Percentiles rank a stretch among this genome's conserved stretches.
Conservation (phyloP, 1,140 invertebrate species). For the Caenorhabditis latens region DNA sequence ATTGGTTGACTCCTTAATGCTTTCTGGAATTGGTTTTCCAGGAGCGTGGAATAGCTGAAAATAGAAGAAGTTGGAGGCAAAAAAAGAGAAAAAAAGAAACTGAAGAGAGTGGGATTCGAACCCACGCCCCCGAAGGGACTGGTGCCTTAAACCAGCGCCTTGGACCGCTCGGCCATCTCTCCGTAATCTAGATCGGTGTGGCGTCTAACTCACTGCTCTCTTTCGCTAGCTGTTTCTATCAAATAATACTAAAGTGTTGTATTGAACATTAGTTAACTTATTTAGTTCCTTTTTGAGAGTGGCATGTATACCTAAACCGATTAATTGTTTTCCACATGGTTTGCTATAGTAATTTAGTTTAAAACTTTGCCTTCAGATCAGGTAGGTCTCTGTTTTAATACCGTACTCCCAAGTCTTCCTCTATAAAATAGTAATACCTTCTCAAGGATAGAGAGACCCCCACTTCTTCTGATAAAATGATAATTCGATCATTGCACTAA, state of each 20-base stretch:
- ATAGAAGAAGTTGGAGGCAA: background rate
- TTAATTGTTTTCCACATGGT: constrained; percentile 35
- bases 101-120: constrained; percentile 77
- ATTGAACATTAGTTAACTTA: too few species aligned
- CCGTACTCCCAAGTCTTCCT: background rate
- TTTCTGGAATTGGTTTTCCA: constrained; percentile 69
- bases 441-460: background rate
- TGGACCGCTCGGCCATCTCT: constrained; percentile 98
- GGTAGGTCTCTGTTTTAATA: constrained; percentile 19
- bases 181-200: background rate
- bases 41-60: constrained; percentile 64
- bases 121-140: constrained; percentile 89
- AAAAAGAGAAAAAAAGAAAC: constrained; percentile 43
- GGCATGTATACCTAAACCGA: background rate
- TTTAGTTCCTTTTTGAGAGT: too few species aligned
- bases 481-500: constrained; percentile 44
- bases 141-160: constrained; percentile 99
- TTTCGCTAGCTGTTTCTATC: too few species aligned
- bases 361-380: background rate
- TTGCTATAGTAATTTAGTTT: background rate
- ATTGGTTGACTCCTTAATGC: constrained; percentile 62
- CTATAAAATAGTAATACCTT: constrained; percentile 38
- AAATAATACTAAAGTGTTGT: too few species aligned
- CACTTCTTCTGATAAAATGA: constrained; percentile 22
- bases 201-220: too few species aligned